Conservation (phyloP, 2,113 vertebrate species). For the Chaenocephalus aceratus region DNA sequence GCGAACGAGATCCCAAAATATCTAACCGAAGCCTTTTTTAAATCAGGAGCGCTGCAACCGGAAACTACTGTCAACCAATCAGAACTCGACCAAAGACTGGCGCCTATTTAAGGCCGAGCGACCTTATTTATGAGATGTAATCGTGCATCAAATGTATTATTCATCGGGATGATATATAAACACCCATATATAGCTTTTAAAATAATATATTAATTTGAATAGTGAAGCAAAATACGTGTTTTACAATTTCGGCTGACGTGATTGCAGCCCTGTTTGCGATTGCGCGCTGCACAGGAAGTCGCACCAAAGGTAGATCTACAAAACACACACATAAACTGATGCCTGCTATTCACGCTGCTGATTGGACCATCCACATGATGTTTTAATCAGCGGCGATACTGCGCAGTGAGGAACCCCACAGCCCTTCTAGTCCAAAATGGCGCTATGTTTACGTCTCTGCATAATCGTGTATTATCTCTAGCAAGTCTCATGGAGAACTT, state of each 20-base stretch:
- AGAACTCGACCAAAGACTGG: neutral
- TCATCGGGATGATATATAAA: rapidly evolving
- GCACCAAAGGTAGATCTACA: constrained; percentile 40
- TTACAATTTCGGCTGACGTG: neutral
- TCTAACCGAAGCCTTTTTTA: constrained; percentile 70
- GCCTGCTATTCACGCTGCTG: rapidly evolving
- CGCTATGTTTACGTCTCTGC: constrained; percentile 77
- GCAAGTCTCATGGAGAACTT: constrained; percentile 46
- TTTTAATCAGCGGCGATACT: constrained; percentile 5
- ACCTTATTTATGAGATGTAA: neutral
- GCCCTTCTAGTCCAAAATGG: constrained; percentile 74
- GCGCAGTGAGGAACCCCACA: neutral
- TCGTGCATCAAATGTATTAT: rapidly evolving
- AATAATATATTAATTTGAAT: neutral
- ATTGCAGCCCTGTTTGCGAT: neutral
- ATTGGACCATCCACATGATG: constrained; percentile 19
- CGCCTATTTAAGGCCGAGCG: constrained; percentile 27
- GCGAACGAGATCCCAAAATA: neutral
- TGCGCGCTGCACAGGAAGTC: constrained; percentile 40
- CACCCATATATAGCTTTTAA: neutral
- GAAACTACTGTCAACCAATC: constrained; percentile 67
- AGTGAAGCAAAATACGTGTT: neutral
- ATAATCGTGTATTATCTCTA: constrained; percentile 46
- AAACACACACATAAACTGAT: rapidly evolving
- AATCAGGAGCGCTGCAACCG: constrained; percentile 54